Evolutionary conservation across 2,113 vertebrate species (phyloP).

Genomic region (Xiphophorus couchianus): DNA sequence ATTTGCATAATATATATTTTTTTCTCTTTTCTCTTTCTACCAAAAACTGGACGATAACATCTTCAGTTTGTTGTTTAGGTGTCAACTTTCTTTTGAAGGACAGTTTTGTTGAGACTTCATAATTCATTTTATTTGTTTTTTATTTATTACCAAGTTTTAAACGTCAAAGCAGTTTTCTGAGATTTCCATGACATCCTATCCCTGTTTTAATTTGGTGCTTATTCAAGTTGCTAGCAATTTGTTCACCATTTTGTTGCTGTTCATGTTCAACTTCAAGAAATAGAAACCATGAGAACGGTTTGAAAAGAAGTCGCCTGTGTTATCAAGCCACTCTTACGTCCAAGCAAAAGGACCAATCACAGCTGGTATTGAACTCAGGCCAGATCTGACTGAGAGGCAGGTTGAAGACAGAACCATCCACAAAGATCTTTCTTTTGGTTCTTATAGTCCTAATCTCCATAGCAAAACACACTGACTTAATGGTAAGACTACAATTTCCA

Average conservation of each 20-base stretch:
- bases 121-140: no score
- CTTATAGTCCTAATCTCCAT: not conserved
- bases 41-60: no score
- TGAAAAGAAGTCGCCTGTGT: not conserved
- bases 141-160: not conserved
- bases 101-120: no score
- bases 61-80: no score
- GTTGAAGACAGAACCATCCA: not conserved
- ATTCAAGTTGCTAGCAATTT: not conserved
- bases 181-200: not conserved
- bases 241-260: not conserved
- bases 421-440: not conserved
- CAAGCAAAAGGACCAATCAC: not conserved
- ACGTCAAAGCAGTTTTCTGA: not conserved
- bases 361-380: not conserved
- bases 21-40: no score
- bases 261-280: not conserved
- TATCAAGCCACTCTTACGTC: not conserved
- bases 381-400: not conserved
- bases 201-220: not conserved
- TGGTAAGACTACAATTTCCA: not conserved
- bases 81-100: no score
- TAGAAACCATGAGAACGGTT: not conserved
- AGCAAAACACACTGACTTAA: not conserved
- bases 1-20: no score